Conservation (phyloP, 1,140 invertebrate species). For the Acarapis woodi region DNA sequence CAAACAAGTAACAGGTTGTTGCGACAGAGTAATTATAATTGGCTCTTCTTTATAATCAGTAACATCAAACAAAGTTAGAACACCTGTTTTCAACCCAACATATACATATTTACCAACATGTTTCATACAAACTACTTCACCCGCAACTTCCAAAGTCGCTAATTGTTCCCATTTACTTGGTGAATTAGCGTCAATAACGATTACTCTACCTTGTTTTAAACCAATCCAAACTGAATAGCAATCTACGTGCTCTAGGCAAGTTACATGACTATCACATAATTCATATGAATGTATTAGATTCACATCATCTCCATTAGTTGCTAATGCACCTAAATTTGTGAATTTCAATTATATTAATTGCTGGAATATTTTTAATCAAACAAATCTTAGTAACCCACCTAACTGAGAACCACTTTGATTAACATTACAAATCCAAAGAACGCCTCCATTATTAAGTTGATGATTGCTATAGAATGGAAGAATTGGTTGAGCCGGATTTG, state of each 20-base stretch:
- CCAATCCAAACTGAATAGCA: constrained; percentile 11
- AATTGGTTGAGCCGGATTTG: too few relatives aligned
- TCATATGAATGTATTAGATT: constrained; percentile 11
- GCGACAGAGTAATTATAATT: constrained; percentile 7
- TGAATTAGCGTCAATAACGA: constrained; percentile 10
- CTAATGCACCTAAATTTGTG: constrained; percentile 9
- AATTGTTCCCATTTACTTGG: constrained; percentile 11
- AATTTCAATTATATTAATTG: too few relatives aligned
- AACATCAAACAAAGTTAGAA: constrained; percentile 10
- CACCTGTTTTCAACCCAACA: constrained; percentile 9
- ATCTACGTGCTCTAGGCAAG: constrained; percentile 10
- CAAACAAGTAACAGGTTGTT: constrained; percentile 10
- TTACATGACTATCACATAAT: constrained; percentile 11
- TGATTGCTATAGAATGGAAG: too few relatives aligned
- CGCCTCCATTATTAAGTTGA: too few relatives aligned
- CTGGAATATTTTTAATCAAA: too few relatives aligned
- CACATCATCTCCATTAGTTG: constrained; percentile 9
- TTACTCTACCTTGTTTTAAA: constrained; percentile 9
- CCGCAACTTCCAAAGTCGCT: constrained; percentile 8
- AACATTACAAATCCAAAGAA: constrained; percentile 12
- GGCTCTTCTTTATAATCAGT: constrained; percentile 8
- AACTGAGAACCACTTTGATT: constrained; percentile 11
- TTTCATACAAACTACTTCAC: constrained; percentile 11
- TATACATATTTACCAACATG: constrained; percentile 10
- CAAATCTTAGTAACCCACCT: too few relatives aligned